These are phyloP conservation scores for Horisme vitalbata DNA, from an alignment of 2,888 invertebrate species.

Conservation along the genomic window DNA sequence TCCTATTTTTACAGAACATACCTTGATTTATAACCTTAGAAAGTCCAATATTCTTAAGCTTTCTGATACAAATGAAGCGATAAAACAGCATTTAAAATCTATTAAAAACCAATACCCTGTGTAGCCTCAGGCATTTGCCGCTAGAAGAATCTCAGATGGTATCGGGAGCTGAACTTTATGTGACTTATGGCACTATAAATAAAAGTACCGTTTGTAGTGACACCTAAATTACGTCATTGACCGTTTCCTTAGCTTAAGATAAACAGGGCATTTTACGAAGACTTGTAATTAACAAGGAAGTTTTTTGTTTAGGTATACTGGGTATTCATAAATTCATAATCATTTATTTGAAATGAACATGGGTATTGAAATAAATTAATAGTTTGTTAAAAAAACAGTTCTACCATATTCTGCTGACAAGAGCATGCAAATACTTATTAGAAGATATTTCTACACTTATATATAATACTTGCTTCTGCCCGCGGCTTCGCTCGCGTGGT, in stretches of 20 bases:
- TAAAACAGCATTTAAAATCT: constrained; percentile 22
- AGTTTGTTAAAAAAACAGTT: too few relatives aligned
- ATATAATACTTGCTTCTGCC: too few relatives aligned
- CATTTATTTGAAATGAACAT: too few relatives aligned
- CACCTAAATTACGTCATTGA: constrained; percentile 72
- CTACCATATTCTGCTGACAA: too few relatives aligned
- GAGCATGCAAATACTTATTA: too few relatives aligned
- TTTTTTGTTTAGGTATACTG: not conserved
- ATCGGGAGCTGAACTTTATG: constrained; percentile 78
- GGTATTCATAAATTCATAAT: too few relatives aligned
- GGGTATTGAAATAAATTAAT: too few relatives aligned
- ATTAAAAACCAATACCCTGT: constrained; percentile 28
- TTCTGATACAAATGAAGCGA: constrained; percentile 14
- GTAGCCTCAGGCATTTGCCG: constrained; percentile 32
- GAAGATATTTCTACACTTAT: too few relatives aligned
- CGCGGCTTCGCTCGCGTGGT: too few relatives aligned
- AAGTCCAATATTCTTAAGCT: not conserved
- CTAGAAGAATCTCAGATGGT: constrained; percentile 72
- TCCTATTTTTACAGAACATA: too few relatives aligned
- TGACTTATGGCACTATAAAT: constrained; percentile 78
- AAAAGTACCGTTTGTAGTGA: constrained; percentile 70
- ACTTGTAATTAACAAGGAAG: constrained; percentile 3
- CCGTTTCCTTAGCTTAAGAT: constrained; percentile 25
- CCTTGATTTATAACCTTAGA: constrained; percentile 2
- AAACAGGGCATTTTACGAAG: constrained; percentile 6